A percentile compares a stretch with the other conserved stretches of the same genome.
Conservation (phyloP, 2,888 invertebrate genomes). For the Scotopteryx bipunctaria region DNA sequence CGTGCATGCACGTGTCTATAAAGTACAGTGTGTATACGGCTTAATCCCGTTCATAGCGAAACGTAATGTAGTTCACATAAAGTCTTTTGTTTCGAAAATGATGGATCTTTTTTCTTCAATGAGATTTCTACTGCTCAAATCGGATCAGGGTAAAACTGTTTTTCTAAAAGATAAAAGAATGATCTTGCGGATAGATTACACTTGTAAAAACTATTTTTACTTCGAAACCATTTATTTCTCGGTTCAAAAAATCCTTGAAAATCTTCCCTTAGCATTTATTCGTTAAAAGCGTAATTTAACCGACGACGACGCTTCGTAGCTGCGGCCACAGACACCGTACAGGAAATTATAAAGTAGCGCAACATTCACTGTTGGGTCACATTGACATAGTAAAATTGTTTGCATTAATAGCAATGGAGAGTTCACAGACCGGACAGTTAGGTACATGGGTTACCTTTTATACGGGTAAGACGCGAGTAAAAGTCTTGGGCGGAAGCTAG, state of each 20-base stretch:
- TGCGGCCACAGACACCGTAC: constrained; percentile 36
- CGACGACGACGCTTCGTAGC: constrained; percentile 46
- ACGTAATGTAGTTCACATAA: constrained; percentile 4
- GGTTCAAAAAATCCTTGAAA: constrained; percentile 41
- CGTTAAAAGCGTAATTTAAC: constrained; percentile 68
- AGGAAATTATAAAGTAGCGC: constrained; percentile 17
- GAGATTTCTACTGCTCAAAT: too few species aligned
- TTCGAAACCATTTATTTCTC: constrained; percentile 31
- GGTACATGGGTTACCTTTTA: too few species aligned
- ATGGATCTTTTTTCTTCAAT: too few species aligned
- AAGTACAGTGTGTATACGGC: constrained; percentile 29
- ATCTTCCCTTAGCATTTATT: constrained; percentile 60
- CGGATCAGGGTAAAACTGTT: neutral
- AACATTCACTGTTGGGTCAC: too few species aligned
- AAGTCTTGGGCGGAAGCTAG: too few species aligned
- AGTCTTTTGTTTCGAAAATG: neutral
- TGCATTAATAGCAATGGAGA: too few species aligned
- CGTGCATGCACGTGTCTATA: constrained; percentile 41
- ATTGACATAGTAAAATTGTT: too few species aligned
- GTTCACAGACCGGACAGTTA: too few species aligned
- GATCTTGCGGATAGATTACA: constrained; percentile 13
- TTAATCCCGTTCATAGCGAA: constrained; percentile 25
- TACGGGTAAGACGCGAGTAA: too few species aligned
- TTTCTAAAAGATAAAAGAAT: constrained; percentile 1
- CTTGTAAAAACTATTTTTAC: constrained; percentile 25